Percentiles rank a stretch among this genome's conserved stretches.
phyloP scores from a whole-genome alignment of 1,140 invertebrate species.

The Scaptomyza pallida region DNA sequence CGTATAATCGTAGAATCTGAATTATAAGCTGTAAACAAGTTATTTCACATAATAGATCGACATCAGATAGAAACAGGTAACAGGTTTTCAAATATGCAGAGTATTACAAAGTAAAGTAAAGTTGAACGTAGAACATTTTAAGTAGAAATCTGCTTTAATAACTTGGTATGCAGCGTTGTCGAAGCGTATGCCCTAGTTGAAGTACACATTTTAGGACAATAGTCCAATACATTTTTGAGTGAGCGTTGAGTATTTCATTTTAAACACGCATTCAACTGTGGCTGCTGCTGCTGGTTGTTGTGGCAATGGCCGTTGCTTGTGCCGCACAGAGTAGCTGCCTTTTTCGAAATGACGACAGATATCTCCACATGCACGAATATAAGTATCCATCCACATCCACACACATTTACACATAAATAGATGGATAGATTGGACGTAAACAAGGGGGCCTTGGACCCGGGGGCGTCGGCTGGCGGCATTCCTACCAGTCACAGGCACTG shows the following conservation, averaged over 20 bases:
- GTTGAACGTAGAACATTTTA: too few species aligned
- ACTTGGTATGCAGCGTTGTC: neutral
- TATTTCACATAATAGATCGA: too few species aligned
- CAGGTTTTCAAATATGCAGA: too few species aligned
- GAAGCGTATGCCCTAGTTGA: conserved; percentile 17
- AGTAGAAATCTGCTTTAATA: too few species aligned
- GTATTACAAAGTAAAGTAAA: too few species aligned
- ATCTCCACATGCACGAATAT: conserved; percentile 60
- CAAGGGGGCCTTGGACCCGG: conserved; percentile 9
- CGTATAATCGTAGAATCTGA: too few species aligned
- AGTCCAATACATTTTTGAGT: conserved; percentile 70
- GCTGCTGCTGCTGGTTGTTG: conserved; percentile 42
- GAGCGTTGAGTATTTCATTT: conserved; percentile 78
- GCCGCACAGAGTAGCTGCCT: conserved; percentile 22
- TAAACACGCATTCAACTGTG: conserved; percentile 71
- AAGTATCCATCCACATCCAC: conserved; percentile 15
- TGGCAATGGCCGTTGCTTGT: neutral
- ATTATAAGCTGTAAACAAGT: too few species aligned
- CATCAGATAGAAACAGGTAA: too few species aligned
- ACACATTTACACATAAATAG: conserved; percentile 37
- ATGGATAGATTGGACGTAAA: conserved; percentile 70
- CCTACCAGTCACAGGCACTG: conserved; percentile 44
- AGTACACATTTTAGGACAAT: conserved; percentile 9
- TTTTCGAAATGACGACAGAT: conserved; percentile 65
- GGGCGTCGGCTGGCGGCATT: conserved; percentile 56